Base-by-base conservation (phyloP, 2,888 invertebrate genomes). In the Merodon equestris region DNA sequence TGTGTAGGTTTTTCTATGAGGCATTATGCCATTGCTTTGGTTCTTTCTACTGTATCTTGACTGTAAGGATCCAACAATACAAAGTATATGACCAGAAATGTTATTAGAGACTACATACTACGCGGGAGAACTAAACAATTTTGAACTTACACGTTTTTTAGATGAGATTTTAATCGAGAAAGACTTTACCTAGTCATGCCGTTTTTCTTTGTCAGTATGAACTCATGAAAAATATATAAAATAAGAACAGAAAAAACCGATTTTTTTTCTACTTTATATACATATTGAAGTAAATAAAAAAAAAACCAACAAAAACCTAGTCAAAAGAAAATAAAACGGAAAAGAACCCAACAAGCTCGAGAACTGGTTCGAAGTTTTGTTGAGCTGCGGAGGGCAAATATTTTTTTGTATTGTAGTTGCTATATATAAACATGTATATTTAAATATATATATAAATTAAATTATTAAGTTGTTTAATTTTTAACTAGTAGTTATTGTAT, bases 1-100 rank as follows among this genome's bases (percentile, higher is more conserved):
- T 67, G 14, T 64, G 79, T 79, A 79, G 79, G 64, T 63, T 79
- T 79, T 79, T 79, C 74, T 64, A 79, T 53, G 64, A 60, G 68
- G 50, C 58, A 44, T 64, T 64, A 51, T 27, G 7, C 27, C 27
- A 7, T 27, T 63, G 54, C 27, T 58, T 57, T 54, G 44, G 15
- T 45, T 48, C 48, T 61, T 60, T 27, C 27, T 7, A 27, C 27
- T 7, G 27, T 27, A 9, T 68, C 45, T 60, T 60, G 60, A 79
- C 50, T 74, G 63, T 64, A 74, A 50, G 13, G 68, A 70, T 36
- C 61, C 58, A 70, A 64, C 2, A 27, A 7, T 7, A 27, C 27
- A 27, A 7, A 27, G 27, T 27, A 53, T 70, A 57, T 44, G 53
- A 73, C 73, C 70, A 48, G 70, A 53, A 73, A 57, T 77, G 57